Evolutionary conservation across 2,797 vertebrate genomes (phyloP).

Genomic region (Nannoperca obscura): DNA sequence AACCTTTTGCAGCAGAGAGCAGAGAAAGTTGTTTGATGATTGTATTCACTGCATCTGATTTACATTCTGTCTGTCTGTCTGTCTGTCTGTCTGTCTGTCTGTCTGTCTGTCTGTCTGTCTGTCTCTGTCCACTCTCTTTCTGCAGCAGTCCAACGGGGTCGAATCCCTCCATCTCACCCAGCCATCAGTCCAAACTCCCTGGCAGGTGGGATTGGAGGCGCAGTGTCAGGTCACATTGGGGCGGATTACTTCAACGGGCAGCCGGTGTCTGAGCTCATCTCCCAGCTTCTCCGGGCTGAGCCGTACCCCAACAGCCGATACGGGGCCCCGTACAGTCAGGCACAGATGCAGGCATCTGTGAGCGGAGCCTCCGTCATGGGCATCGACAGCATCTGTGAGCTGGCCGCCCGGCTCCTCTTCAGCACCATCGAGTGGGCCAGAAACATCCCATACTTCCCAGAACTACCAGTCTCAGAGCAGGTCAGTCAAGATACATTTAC

Average conservation of each 20-base stretch:
- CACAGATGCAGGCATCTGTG: slow-evolving; percentile 76
- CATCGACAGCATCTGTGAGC: slow-evolving; percentile 98
- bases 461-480: slow-evolving; percentile 94
- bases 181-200: slow-evolving; percentile 89
- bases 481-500: slow-evolving; percentile 50
- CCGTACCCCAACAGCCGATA: slow-evolving; percentile 93
- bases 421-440: slow-evolving; percentile 97
- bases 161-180: slow-evolving; percentile 90
- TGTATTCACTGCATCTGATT: background rate
- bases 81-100: background rate
- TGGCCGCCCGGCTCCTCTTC: slow-evolving; percentile 96
- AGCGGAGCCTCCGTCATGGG: slow-evolving; percentile 91
- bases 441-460: slow-evolving; percentile 95
- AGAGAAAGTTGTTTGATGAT: background rate
- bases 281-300: slow-evolving; percentile 94
- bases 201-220: slow-evolving; percentile 71
- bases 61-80: background rate
- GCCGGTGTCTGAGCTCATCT: slow-evolving; percentile 94
- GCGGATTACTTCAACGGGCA: slow-evolving; percentile 93
- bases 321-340: slow-evolving; percentile 85
- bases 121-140: background rate
- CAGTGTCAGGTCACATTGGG: slow-evolving; percentile 72
- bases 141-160: slow-evolving; percentile 92
- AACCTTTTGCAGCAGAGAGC: background rate
- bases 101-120: background rate